Percentiles rank a stretch among this genome's conserved stretches.
phyloP scores from a whole-genome alignment of 2,888 invertebrate genomes.

The Dastarcus helophoroides region DNA sequence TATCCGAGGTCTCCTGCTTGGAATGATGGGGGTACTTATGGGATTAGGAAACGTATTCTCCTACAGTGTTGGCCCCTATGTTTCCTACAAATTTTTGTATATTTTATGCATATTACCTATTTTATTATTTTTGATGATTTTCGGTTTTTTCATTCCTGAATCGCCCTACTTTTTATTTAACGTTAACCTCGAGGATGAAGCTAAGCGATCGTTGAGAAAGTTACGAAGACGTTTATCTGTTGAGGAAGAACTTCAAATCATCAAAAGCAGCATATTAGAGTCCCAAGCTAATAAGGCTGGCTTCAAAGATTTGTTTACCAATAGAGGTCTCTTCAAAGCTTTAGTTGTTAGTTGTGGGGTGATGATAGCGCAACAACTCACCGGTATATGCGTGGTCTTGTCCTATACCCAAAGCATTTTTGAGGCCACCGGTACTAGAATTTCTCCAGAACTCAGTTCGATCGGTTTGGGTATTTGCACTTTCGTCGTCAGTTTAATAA shows the following conservation, averaged over 20 bases:
- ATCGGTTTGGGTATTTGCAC: background rate
- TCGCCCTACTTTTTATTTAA: slow-evolving; percentile 51
- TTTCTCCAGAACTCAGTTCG: background rate
- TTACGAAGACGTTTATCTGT: slow-evolving; percentile 33
- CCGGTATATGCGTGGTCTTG: background rate
- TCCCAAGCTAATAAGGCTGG: slow-evolving; percentile 32
- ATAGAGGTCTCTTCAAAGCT: slow-evolving; percentile 51
- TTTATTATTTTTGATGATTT: slow-evolving; percentile 37
- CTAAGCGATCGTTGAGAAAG: slow-evolving; percentile 5
- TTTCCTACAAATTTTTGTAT: slow-evolving; percentile 7
- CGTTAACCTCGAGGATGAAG: background rate
- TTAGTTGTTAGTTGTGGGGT: slow-evolving; percentile 58
- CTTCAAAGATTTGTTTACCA: slow-evolving; percentile 31
- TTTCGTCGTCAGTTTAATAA: background rate
- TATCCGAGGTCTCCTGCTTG: slow-evolving; percentile 64
- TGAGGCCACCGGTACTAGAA: background rate
- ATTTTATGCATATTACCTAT: slow-evolving; percentile 6
- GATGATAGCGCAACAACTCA: slow-evolving; percentile 65
- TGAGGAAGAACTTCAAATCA: slow-evolving; percentile 29
- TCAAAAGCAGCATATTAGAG: background rate
- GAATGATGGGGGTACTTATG: slow-evolving; percentile 62
- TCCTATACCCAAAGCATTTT: background rate
- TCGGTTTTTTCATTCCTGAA: slow-evolving; percentile 63
- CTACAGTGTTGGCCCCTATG: slow-evolving; percentile 9
- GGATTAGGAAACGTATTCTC: slow-evolving; percentile 48